Conservation (phyloP, 2,113 vertebrate species). For the Progne subis region DNA sequence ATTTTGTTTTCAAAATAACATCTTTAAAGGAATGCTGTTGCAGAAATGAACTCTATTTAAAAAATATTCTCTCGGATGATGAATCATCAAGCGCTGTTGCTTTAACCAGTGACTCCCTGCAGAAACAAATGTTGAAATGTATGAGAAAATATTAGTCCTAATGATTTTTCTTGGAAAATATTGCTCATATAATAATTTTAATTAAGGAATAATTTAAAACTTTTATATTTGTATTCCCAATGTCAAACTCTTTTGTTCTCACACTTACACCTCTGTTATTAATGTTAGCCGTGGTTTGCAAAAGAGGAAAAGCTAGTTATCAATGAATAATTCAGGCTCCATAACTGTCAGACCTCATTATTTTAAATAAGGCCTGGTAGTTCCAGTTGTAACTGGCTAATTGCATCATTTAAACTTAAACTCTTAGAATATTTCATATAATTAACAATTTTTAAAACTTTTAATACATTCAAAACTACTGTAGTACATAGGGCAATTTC, state of each 20-base stretch:
- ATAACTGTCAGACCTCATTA: constrained; percentile 84
- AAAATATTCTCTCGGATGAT: constrained; percentile 14
- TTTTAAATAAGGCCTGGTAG: constrained; percentile 80
- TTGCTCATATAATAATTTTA: constrained; percentile 67
- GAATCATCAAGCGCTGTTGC: constrained; percentile 14
- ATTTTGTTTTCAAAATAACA: not conserved
- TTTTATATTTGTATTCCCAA: constrained; percentile 72
- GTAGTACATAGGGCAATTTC: constrained; percentile 74
- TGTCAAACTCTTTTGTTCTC: constrained; percentile 78
- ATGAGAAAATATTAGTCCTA: constrained; percentile 62
- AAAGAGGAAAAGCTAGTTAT: constrained; percentile 80
- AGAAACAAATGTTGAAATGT: constrained; percentile 44
- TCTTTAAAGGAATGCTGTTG: not conserved
- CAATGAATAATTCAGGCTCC: constrained; percentile 82
- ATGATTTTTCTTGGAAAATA: constrained; percentile 72
- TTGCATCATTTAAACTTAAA: constrained; percentile 81
- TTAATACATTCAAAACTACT: constrained; percentile 74
- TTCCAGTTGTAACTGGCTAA: constrained; percentile 79
- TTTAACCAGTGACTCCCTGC: constrained; percentile 12
- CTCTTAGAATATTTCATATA: constrained; percentile 76
- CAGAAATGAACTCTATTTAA: constrained; percentile 25
- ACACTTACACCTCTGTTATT: constrained; percentile 81
- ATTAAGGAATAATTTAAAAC: constrained; percentile 77
- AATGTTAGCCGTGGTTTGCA: constrained; percentile 76
- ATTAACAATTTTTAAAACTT: constrained; percentile 74